A percentile compares a stretch with the other conserved stretches of the same genome.
Conservation (phyloP, 2,797 vertebrate species). For the Adrianichthys oophorus region DNA sequence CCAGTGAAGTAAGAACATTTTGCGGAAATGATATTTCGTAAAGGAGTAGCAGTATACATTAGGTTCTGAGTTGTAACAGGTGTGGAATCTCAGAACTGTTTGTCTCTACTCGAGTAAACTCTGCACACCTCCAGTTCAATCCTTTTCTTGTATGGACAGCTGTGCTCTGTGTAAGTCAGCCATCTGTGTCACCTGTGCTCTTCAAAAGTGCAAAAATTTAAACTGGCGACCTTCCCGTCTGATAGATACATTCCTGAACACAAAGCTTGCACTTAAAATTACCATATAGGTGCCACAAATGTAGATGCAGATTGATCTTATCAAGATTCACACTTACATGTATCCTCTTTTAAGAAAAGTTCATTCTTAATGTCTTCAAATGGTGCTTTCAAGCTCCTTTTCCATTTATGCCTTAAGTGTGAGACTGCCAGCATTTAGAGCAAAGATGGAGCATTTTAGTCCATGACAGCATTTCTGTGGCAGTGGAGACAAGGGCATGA, state of each 20-base stretch:
- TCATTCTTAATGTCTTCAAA: conserved; percentile 57
- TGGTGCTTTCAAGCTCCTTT: conserved; percentile 52
- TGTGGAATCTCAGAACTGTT: neutral
- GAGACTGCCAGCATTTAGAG: conserved; percentile 9
- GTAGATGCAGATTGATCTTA: conserved; percentile 64
- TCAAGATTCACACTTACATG: conserved; percentile 31
- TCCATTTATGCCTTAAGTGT: conserved; percentile 14
- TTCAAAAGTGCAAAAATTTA: conserved; percentile 25
- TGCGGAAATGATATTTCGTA: neutral
- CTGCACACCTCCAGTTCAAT: neutral
- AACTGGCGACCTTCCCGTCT: conserved; percentile 55
- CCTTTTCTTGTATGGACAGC: conserved; percentile 4
- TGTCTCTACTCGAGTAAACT: conserved; percentile 3
- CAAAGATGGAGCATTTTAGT: conserved; percentile 7
- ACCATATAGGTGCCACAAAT: conserved; percentile 60
- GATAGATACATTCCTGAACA: conserved; percentile 63
- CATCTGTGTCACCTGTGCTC: conserved; percentile 32
- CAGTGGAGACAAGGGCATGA: no score
- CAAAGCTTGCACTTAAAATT: conserved; percentile 52
- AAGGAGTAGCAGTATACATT: neutral
- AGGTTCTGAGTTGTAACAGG: neutral
- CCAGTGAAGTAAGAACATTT: neutral
- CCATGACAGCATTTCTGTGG: no score
- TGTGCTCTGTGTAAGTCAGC: conserved; percentile 25
- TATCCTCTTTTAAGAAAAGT: conserved; percentile 36